phyloP scores from a whole-genome alignment of 2,888 invertebrate genomes.

The Eilema depressum region DNA sequence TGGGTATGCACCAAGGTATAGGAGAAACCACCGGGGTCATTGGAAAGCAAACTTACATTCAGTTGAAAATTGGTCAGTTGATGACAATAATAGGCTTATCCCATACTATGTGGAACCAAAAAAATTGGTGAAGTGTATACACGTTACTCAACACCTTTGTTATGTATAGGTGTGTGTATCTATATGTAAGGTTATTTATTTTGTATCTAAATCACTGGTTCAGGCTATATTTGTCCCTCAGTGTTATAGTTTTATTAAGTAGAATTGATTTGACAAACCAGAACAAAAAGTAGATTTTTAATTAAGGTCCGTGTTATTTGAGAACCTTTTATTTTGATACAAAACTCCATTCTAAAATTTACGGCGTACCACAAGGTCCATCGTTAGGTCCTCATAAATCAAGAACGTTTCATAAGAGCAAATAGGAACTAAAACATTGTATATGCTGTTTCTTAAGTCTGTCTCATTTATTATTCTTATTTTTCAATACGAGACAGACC shows the following conservation, averaged over 20 bases:
- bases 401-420: not conserved
- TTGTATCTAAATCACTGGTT: not conserved
- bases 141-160: too few species aligned
- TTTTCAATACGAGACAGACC: constrained; percentile 31
- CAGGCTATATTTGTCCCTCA: not conserved
- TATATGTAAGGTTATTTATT: not conserved
- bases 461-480: constrained; percentile 38
- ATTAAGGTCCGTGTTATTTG: not conserved
- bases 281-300: not conserved
- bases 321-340: not conserved
- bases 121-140: too few species aligned
- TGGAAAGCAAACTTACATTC: not conserved
- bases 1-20: not conserved
- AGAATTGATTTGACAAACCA: not conserved
- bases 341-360: not conserved
- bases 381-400: not conserved
- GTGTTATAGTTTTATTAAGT: not conserved
- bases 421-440: not conserved
- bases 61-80: too few species aligned
- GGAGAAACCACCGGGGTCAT: too few species aligned
- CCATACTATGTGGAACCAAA: too few species aligned
- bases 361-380: not conserved
- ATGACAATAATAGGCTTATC: too few species aligned
- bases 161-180: too few species aligned
- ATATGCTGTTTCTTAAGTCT: constrained; percentile 10